These are phyloP conservation scores for Erpetoichthys calabaricus DNA, from an alignment of 2,797 vertebrate species.

Conservation along the genomic window DNA sequence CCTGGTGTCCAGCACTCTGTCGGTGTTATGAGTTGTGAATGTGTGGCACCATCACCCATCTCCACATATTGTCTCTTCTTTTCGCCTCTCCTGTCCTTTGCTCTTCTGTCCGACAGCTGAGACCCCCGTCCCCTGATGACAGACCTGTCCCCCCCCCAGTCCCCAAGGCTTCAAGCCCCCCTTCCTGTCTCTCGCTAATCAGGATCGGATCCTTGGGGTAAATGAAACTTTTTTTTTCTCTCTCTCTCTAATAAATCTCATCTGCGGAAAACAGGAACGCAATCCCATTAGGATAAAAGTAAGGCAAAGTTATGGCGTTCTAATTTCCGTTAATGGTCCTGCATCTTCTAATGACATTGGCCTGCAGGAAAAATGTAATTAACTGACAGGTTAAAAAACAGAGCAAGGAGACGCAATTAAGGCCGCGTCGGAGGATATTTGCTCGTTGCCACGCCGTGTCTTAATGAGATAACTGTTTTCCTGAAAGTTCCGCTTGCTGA, in stretches of 20 bases:
- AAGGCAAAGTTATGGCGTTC: slow-evolving; percentile 44
- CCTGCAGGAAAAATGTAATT: slow-evolving; percentile 48
- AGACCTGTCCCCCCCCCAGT: too few species aligned
- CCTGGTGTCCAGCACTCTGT: too few species aligned
- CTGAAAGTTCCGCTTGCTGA: too few species aligned
- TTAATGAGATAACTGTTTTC: slow-evolving; percentile 24
- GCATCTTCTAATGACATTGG: slow-evolving; percentile 39
- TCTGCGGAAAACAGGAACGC: slow-evolving; percentile 20
- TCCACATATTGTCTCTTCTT: neutral
- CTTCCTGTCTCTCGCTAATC: neutral
- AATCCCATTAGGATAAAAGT: slow-evolving; percentile 32
- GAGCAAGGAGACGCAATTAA: slow-evolving; percentile 38
- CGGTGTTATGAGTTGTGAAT: too few species aligned
- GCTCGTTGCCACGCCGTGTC: slow-evolving; percentile 30
- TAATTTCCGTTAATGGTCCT: slow-evolving; percentile 47
- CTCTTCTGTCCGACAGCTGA: too few species aligned
- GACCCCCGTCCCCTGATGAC: too few species aligned
- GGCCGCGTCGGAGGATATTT: slow-evolving; percentile 30
- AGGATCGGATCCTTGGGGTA: too few species aligned
- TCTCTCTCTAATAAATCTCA: slow-evolving; percentile 17
- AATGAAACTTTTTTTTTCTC: slow-evolving; percentile 9
- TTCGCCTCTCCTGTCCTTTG: too few species aligned
- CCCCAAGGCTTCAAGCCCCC: too few species aligned
- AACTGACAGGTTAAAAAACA: slow-evolving; percentile 43
- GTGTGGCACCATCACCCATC: neutral